Conservation (phyloP, 2,113 vertebrate genomes). For the Thunnus maccoyii region DNA sequence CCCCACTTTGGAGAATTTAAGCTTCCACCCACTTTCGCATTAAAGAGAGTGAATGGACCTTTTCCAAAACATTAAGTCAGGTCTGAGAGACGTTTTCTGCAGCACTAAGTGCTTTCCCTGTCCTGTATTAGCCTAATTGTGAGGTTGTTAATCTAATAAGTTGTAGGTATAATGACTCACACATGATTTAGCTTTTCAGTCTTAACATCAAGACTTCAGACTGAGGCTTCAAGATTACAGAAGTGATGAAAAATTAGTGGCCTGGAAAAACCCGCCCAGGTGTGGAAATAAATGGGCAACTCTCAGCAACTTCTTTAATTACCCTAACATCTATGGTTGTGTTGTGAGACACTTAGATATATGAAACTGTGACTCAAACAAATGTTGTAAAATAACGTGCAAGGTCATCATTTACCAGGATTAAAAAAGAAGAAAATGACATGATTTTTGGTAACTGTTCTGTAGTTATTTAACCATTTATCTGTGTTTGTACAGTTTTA, state of each 20-base stretch:
- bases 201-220: not conserved
- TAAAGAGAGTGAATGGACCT: slow-evolving; percentile 29
- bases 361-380: not conserved
- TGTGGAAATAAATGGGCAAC: slow-evolving; percentile 9
- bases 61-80: slow-evolving; percentile 32
- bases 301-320: slow-evolving; percentile 31
- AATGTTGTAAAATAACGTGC: not conserved
- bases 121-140: slow-evolving; percentile 46
- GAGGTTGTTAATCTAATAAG: slow-evolving; percentile 54
- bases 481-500: not conserved
- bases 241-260: slow-evolving; percentile 27
- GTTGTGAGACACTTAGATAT: not conserved
- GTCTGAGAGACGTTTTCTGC: slow-evolving; percentile 30
- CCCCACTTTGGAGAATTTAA: slow-evolving; percentile 37
- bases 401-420: not conserved
- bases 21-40: slow-evolving; percentile 41
- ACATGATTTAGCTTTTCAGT: slow-evolving; percentile 28
- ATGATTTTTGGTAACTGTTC: not conserved
- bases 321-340: not conserved
- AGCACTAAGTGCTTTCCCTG: slow-evolving; percentile 33
- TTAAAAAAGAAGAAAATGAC: not conserved
- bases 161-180: slow-evolving; percentile 19
- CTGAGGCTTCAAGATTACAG: not conserved
- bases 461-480: not conserved
- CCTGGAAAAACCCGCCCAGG: slow-evolving; percentile 26